A percentile compares a stretch with the other conserved stretches of the same genome.
Evolutionary conservation across 2,797 vertebrate species (phyloP).

Genomic region (Oreonectes daqikongensis): DNA sequence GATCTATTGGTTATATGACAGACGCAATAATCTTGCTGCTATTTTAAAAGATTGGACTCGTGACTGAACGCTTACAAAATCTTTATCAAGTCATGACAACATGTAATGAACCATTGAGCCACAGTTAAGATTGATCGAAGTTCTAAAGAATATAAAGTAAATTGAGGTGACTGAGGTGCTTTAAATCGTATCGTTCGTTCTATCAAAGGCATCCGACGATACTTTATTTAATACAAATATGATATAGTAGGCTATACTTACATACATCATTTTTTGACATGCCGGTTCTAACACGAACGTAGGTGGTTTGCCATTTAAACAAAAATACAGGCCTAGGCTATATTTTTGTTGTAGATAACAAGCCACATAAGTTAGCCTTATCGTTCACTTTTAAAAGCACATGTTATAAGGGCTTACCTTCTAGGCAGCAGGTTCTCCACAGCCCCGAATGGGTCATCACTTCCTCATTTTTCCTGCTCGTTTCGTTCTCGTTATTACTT

Average conservation of each 20-base stretch:
- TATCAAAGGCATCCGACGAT: not conserved
- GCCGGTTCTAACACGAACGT: too few species aligned
- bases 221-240: not conserved
- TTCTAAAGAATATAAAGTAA: not conserved
- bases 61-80: not conserved
- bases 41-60: not conserved
- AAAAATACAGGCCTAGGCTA: too few species aligned
- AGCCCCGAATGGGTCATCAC: conserved; percentile 99
- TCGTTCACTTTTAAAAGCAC: conserved; percentile 2
- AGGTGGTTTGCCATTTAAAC: too few species aligned
- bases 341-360: not conserved
- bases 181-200: too few species aligned
- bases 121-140: not conserved
- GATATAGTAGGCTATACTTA: not conserved
- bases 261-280: too few species aligned
- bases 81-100: not conserved
- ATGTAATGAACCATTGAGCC: not conserved
- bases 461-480: conserved; percentile 97
- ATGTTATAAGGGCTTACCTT: conserved; percentile 81
- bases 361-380: not conserved
- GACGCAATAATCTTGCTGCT: not conserved
- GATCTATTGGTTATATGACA: conserved; percentile 27
- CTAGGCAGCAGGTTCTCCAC: conserved; percentile 98
- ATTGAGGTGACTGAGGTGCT: conserved; percentile 10
- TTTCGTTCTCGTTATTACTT: conserved; percentile 93